These are phyloP conservation scores for Blera fallax DNA, from an alignment of 2,888 invertebrate genomes.

Conservation along the genomic window DNA sequence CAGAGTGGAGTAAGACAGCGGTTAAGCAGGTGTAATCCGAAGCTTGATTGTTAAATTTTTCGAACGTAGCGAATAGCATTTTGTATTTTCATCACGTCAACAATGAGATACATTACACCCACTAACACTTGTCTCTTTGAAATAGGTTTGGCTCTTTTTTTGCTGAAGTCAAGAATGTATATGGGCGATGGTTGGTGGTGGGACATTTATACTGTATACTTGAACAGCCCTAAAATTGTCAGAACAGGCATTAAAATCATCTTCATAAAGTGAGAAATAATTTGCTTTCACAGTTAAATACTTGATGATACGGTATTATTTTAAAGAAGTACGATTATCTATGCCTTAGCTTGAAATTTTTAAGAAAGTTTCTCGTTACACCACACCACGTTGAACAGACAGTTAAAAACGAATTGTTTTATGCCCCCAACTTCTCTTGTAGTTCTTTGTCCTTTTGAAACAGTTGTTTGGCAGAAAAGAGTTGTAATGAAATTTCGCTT, in stretches of 20 bases:
- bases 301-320: neutral
- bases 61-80: slow-evolving; percentile 1
- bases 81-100: slow-evolving; percentile 34
- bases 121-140: slow-evolving; percentile 11
- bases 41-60: slow-evolving; percentile 26
- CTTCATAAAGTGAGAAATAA: neutral
- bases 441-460: too few species aligned
- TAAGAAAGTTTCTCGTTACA: too few species aligned
- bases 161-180: neutral
- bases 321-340: too few species aligned
- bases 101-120: slow-evolving; percentile 41
- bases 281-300: neutral
- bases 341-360: too few species aligned
- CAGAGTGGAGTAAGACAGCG: neutral
- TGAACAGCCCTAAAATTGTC: neutral
- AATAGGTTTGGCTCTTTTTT: neutral
- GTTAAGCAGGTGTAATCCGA: slow-evolving; percentile 36
- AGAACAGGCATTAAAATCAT: neutral
- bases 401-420: too few species aligned
- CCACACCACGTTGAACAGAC: too few species aligned
- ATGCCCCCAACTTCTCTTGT: too few species aligned
- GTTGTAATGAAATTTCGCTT: too few species aligned
- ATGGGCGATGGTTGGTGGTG: neutral
- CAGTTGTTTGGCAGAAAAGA: too few species aligned
- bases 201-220: neutral